A percentile compares a stretch with the other conserved stretches of the same genome.
Conservation (phyloP, 2,888 invertebrate genomes). For the Ariolimax columbianus region DNA sequence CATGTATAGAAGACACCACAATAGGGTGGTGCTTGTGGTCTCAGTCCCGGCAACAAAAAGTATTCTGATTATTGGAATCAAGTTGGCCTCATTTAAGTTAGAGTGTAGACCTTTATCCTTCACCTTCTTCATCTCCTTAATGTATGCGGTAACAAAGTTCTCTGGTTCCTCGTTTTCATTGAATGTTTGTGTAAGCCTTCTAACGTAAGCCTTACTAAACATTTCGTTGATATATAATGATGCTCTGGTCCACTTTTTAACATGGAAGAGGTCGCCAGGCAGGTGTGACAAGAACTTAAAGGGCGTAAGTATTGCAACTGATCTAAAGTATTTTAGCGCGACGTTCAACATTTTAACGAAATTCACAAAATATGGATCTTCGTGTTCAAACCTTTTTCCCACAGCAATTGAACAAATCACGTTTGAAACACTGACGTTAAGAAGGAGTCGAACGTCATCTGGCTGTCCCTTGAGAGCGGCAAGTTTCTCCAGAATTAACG, state of each 20-base stretch:
- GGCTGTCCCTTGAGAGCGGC: slow-evolving; percentile 3
- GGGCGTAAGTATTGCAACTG: background rate
- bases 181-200: background rate
- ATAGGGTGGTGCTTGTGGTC: slow-evolving; percentile 25
- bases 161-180: slow-evolving; percentile 32
- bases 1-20: slow-evolving; percentile 29
- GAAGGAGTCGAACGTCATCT: background rate
- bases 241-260: slow-evolving; percentile 45
- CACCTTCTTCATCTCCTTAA: slow-evolving; percentile 23
- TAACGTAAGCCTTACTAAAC: background rate
- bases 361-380: background rate
- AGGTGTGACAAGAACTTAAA: slow-evolving; percentile 8
- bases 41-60: slow-evolving; percentile 30
- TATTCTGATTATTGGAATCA: slow-evolving; percentile 23
- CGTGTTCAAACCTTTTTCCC: slow-evolving; percentile 3
- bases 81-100: background rate
- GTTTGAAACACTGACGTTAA: background rate
- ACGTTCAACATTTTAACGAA: background rate
- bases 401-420: slow-evolving; percentile 7
- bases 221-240: background rate
- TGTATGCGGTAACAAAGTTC: slow-evolving; percentile 13
- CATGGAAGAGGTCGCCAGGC: slow-evolving; percentile 47
- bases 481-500: background rate
- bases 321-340: background rate
- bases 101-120: background rate